These are phyloP conservation scores for Ridgeia piscesae DNA, from an alignment of 1,140 invertebrate genomes.

Conservation along the genomic window DNA sequence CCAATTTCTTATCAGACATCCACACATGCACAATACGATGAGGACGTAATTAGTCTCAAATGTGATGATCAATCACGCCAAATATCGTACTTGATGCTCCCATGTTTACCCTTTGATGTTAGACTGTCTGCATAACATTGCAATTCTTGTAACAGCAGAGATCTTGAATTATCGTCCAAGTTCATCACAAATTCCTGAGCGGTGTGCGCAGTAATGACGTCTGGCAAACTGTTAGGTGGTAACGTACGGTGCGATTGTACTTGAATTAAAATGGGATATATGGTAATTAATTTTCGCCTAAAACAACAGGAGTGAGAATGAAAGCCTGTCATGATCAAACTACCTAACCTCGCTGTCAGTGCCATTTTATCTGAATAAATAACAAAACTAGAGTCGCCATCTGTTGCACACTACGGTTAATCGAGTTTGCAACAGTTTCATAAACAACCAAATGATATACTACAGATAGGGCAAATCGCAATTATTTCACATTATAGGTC, in stretches of 20 bases:
- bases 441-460: too few relatives aligned
- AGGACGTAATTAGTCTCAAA: neutral
- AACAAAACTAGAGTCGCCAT: neutral
- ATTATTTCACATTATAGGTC: neutral
- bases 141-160: neutral
- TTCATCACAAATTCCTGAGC: neutral
- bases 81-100: neutral
- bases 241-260: neutral
- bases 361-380: neutral
- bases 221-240: neutral
- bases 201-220: neutral
- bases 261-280: neutral
- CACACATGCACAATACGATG: neutral
- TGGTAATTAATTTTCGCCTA: neutral
- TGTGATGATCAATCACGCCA: neutral
- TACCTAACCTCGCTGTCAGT: neutral
- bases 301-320: neutral
- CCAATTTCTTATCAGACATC: neutral
- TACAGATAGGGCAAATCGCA: neutral
- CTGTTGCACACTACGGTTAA: neutral
- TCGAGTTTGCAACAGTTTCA: neutral
- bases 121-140: neutral
- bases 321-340: neutral
- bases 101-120: neutral
- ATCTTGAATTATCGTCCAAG: neutral